Evolutionary conservation across 2,797 vertebrate species (phyloP).

Genomic region (Scomberomorus guttatus): DNA sequence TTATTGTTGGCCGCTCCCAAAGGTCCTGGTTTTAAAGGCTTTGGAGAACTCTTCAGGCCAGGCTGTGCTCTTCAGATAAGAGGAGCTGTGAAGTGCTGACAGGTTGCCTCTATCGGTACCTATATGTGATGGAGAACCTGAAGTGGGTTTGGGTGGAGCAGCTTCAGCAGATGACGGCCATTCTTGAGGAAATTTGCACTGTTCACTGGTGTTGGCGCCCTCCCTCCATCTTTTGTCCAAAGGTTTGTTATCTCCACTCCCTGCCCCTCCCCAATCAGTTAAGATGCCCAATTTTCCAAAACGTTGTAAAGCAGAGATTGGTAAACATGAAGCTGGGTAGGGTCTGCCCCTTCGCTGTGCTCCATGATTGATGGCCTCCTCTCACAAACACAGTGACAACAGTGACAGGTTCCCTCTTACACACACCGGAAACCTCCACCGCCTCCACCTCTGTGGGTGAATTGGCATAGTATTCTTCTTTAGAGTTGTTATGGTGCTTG

Average conservation of each 20-base stretch:
- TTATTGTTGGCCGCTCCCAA: conserved; percentile 89
- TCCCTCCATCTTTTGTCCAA: conserved; percentile 28
- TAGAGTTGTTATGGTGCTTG: conserved; percentile 68
- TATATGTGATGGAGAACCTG: conserved; percentile 59
- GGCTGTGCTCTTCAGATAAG: conserved; percentile 64
- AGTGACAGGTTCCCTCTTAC: conserved; percentile 65
- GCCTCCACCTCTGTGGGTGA: conserved; percentile 58
- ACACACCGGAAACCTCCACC: conserved; percentile 71
- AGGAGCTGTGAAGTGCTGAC: conserved; percentile 60
- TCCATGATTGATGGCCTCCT: conserved; percentile 73
- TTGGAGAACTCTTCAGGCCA: conserved; percentile 72
- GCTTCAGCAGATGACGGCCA: conserved; percentile 46
- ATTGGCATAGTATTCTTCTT: conserved; percentile 52
- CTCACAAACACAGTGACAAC: conserved; percentile 61
- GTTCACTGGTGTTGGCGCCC: conserved; percentile 26
- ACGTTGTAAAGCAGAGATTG: conserved; percentile 15
- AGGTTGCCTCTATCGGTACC: conserved; percentile 42
- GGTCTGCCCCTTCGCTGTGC: conserved; percentile 38
- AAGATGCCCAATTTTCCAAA: conserved; percentile 50
- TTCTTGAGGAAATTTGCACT: conserved; percentile 68
- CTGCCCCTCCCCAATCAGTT: conserved; percentile 46
- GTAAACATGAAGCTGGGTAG: conserved; percentile 50
- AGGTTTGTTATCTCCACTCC: conserved; percentile 45
- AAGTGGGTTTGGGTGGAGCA: conserved; percentile 58
- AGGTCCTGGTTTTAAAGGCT: conserved; percentile 85